Percentiles rank a stretch among this genome's conserved stretches.
These are phyloP conservation scores for Sepiola atlantica DNA, from an alignment of 2,888 invertebrate genomes.

Conservation along the genomic window DNA sequence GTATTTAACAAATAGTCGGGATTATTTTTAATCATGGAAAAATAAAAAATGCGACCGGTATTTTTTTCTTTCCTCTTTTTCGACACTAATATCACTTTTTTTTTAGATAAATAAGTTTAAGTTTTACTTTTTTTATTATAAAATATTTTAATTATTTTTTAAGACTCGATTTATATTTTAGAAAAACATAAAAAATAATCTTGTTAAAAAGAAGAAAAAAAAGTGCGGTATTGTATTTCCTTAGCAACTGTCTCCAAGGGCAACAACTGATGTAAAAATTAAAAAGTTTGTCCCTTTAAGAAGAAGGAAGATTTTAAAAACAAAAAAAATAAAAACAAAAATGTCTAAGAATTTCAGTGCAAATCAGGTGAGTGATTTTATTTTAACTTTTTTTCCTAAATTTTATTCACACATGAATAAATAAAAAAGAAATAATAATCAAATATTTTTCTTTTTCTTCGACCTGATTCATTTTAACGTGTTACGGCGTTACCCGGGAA, in stretches of 20 bases:
- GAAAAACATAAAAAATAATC: background rate
- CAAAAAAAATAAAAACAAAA: conserved; percentile 44
- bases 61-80: background rate
- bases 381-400: background rate
- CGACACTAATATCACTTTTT: background rate
- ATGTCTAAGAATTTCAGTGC: conserved; percentile 68
- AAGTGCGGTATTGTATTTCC: conserved; percentile 1
- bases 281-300: background rate
- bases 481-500: too few relatives aligned
- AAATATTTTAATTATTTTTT: background rate
- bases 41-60: background rate
- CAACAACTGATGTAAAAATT: background rate
- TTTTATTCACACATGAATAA: background rate
- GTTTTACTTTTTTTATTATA: background rate
- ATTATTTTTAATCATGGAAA: background rate
- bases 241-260: conserved; percentile 41
- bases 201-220: background rate
- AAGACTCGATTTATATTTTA: background rate
- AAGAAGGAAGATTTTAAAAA: background rate
- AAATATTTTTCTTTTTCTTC: too few relatives aligned
- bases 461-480: too few relatives aligned
- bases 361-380: conserved; percentile 63
- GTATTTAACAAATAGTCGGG: background rate
- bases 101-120: background rate
- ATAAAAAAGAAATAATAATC: too few relatives aligned